phyloP scores from a whole-genome alignment of 53 echinoderm and acorn worm species.

The Temnopleurus reevesii region DNA sequence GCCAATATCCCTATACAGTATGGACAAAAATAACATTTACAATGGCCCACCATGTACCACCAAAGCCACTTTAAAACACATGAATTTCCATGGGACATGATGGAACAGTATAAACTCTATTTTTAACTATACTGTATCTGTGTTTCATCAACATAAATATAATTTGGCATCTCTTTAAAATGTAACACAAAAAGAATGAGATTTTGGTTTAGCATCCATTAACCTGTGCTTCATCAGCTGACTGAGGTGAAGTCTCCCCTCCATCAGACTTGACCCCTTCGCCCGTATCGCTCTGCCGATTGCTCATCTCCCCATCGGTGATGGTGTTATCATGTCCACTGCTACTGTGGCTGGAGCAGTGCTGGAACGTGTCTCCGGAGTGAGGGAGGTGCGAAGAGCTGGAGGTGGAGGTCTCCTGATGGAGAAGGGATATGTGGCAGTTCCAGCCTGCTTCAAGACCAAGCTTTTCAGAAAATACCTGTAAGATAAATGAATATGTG shows the following conservation, averaged over 20 bases:
- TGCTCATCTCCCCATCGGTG: slow-evolving; percentile 48
- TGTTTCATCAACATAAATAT: no score
- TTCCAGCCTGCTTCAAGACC: slow-evolving; percentile 98
- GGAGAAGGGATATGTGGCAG: slow-evolving; percentile 94
- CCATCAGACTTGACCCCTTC: slow-evolving; percentile 17
- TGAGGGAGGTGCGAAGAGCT: slow-evolving; percentile 11
- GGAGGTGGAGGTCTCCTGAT: slow-evolving; percentile 43
- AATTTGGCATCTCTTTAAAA: no score
- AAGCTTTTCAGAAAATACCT: slow-evolving; percentile 98
- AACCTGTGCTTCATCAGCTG: slow-evolving; percentile 28
- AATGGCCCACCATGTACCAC: no score
- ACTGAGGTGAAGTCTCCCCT: neutral
- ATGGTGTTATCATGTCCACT: slow-evolving; percentile 64
- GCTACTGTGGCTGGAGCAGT: slow-evolving; percentile 68
- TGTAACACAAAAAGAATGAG: no score
- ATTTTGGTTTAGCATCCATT: no score
- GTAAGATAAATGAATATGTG: neutral
- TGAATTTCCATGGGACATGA: no score
- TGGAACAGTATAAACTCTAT: no score
- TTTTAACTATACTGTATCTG: no score
- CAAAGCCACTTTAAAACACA: no score
- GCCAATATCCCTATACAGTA: no score
- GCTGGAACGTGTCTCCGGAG: slow-evolving; percentile 49
- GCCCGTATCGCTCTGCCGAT: slow-evolving; percentile 31
- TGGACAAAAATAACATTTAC: no score